Percentiles rank a stretch among this genome's conserved stretches.
phyloP scores from a whole-genome alignment of 92 coral and sea anemone genomes.

The Epizoanthus illoricatus region DNA sequence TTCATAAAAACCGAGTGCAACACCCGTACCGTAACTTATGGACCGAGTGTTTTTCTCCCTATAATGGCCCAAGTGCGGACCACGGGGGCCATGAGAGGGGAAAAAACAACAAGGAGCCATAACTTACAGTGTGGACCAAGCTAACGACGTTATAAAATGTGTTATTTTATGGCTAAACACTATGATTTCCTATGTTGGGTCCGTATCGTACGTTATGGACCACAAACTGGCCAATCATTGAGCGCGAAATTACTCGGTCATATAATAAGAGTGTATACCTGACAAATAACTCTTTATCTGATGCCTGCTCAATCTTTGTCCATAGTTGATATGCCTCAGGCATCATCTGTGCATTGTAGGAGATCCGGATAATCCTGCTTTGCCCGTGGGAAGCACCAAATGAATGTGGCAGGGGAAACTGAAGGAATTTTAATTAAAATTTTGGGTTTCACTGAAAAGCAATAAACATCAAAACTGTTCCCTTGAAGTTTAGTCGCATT shows the following conservation, averaged over 20 bases:
- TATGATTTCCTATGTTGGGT: too few species aligned
- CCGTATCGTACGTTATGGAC: too few species aligned
- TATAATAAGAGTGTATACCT: constrained; percentile 1
- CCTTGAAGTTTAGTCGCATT: neutral
- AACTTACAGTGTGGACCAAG: too few species aligned
- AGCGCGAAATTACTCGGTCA: neutral
- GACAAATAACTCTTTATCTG: constrained; percentile 23
- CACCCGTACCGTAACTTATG: too few species aligned
- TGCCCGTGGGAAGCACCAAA: constrained; percentile 34
- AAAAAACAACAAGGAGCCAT: too few species aligned
- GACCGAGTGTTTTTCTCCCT: too few species aligned
- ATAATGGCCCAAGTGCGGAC: too few species aligned
- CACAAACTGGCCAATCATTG: too few species aligned
- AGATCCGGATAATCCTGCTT: constrained; percentile 22
- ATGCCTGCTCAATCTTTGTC: constrained; percentile 21
- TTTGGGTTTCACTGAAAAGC: neutral
- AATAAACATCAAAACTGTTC: neutral
- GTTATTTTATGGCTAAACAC: too few species aligned
- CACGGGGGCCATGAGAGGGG: too few species aligned
- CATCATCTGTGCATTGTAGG: constrained; percentile 26
- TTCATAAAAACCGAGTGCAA: too few species aligned
- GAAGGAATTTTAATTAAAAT: neutral
- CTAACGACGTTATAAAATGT: too few species aligned
- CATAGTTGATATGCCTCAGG: constrained; percentile 30
- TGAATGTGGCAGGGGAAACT: constrained; percentile 40